These are phyloP conservation scores for Drosophila ohnishii DNA, from an alignment of 1,140 invertebrate species.

Conservation along the genomic window DNA sequence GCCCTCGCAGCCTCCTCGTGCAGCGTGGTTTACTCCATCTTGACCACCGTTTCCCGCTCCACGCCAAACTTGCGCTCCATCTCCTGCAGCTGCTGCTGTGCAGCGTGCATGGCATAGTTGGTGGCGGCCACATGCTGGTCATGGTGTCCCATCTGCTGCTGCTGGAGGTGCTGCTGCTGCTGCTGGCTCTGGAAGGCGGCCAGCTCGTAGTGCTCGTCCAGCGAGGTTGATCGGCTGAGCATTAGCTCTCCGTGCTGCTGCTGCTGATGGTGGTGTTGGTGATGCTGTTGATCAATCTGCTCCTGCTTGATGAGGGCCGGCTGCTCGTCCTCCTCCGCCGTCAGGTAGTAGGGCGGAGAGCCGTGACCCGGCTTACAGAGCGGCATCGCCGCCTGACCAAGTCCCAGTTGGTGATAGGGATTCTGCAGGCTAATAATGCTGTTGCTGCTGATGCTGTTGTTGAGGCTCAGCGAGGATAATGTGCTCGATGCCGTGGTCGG, in stretches of 20 bases:
- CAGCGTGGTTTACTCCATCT: slow-evolving; percentile 64
- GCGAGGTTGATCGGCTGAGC: slow-evolving; percentile 60
- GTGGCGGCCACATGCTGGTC: slow-evolving; percentile 58
- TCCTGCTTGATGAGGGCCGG: slow-evolving; percentile 59
- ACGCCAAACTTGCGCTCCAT: slow-evolving; percentile 67
- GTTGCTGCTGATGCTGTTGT: slow-evolving; percentile 57
- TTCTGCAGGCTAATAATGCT: slow-evolving; percentile 70
- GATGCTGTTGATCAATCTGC: slow-evolving; percentile 55
- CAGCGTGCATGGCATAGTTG: slow-evolving; percentile 59
- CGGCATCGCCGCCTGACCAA: slow-evolving; percentile 56
- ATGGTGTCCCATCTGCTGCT: slow-evolving; percentile 50
- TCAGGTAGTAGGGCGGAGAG: slow-evolving; percentile 60
- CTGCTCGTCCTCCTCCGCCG: slow-evolving; percentile 45
- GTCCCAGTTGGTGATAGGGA: slow-evolving; percentile 62
- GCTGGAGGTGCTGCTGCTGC: slow-evolving; percentile 57
- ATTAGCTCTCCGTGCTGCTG: slow-evolving; percentile 62
- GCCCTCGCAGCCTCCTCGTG: neutral
- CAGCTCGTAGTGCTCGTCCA: slow-evolving; percentile 71
- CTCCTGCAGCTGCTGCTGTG: slow-evolving; percentile 51
- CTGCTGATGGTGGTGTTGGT: slow-evolving; percentile 48
- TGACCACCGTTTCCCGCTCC: slow-evolving; percentile 76
- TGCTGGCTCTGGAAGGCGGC: slow-evolving; percentile 64
- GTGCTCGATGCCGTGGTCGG: slow-evolving; percentile 74
- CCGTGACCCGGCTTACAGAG: slow-evolving; percentile 54
- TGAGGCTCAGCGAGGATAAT: slow-evolving; percentile 68